These are phyloP conservation scores for Tolypeutes matacus DNA, from an alignment of 2,797 vertebrate genomes.

Conservation along the genomic window DNA sequence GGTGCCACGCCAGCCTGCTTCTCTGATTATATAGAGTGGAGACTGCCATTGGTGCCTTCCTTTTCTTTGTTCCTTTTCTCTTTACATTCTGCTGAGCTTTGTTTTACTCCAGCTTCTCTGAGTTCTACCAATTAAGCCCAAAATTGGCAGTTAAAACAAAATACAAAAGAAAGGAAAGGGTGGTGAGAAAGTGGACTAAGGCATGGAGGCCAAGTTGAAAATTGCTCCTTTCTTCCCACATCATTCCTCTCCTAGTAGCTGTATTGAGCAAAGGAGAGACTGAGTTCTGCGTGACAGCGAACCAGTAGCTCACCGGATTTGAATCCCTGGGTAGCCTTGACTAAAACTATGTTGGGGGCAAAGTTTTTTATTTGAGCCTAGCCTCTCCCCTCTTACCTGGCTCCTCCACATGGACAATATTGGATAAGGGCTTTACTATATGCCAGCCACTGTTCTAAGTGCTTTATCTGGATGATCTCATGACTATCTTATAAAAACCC, in stretches of 20 bases:
- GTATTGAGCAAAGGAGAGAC: slow-evolving; percentile 6
- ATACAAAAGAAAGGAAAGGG: slow-evolving; percentile 63
- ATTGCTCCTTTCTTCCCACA: neutral
- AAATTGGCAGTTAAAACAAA: slow-evolving; percentile 70
- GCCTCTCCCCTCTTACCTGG: neutral
- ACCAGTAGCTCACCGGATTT: neutral
- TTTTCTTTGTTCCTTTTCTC: neutral
- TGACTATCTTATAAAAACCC: neutral
- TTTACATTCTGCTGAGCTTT: slow-evolving; percentile 31
- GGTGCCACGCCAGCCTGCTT: neutral
- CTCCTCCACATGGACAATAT: neutral
- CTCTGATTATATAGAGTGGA: neutral
- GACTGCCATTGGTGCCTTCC: neutral
- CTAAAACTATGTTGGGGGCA: neutral
- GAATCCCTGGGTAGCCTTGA: neutral
- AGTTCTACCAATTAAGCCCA: slow-evolving; percentile 50
- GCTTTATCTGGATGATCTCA: neutral
- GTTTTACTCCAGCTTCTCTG: slow-evolving; percentile 75
- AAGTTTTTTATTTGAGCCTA: neutral
- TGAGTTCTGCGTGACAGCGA: neutral
- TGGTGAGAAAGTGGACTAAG: slow-evolving; percentile 35
- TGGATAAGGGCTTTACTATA: neutral
- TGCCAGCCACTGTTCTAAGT: neutral
- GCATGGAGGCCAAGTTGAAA: slow-evolving; percentile 54
- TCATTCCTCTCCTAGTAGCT: neutral